Evolutionary conservation across 2,797 vertebrate genomes (phyloP), one percentile per base, ranked within the genome.

Genomic region (Sarcophilus harrisii): DNA sequence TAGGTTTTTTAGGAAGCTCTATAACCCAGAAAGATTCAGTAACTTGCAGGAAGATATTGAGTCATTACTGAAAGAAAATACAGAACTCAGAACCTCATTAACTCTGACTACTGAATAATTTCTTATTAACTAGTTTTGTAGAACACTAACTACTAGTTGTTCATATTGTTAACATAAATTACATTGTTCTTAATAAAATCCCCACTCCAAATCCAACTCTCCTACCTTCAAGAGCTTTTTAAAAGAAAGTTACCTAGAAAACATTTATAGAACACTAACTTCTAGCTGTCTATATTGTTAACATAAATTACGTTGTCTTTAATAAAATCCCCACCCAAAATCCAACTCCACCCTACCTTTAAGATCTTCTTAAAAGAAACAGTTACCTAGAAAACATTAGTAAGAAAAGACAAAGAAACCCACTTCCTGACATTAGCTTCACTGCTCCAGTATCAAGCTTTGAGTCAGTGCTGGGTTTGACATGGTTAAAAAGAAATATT

Each of bases 301-400:
- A 32, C 52, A 93, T 59, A 93, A 96, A 2, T 93, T 93, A 90
- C 11, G 59, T 94, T 93, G 91, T 45, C 91, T 60, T 58, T 89
- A 90, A 90, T 21, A 90, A 38, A 93, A 24, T 90, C 96, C 93
- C 94, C 11, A 58, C 28, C 12, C 81, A 30, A 91, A 92, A 95
- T 96, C 96, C 94, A 92, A 93, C 93, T 58, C n/a, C 55, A 62
- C 92, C 57, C 60, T 54, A 54, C 92, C 95, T 97, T 55, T 94
- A 90, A 57, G 81, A 66, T 91, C 89, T 97, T 97, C 96, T 95
- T 96, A 66, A 96, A 97, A 97, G 52, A 96, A 29, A 89, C 29
- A 18, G 90, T 97, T 97, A 95, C 97, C 97, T 97, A 97, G 97
- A 97, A 98, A 95, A 96, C 97, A 66, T 21, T n/a, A 62, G 97